A percentile compares a stretch with the other conserved stretches of the same genome.
Evolutionary conservation across 92 coral and sea anemone genomes (phyloP).

Genomic region (Epizoanthus scotinus): DNA sequence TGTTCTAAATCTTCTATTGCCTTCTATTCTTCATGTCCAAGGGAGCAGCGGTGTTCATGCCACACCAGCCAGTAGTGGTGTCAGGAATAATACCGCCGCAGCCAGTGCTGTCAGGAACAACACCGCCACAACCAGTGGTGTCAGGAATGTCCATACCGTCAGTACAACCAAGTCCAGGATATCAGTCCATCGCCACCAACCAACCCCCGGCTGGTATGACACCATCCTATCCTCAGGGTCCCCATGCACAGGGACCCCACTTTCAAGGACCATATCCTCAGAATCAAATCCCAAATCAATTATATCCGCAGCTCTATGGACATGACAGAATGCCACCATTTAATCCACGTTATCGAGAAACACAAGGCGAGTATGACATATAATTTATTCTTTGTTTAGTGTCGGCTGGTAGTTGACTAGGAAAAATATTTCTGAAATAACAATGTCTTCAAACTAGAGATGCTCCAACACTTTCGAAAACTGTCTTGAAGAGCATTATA

Average conservation of each 20-base stretch:
- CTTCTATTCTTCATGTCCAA: neutral
- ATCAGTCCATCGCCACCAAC: neutral
- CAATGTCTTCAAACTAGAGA: no score
- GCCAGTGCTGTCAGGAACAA: conserved; percentile 14
- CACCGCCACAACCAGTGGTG: conserved; percentile 17
- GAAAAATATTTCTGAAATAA: no score
- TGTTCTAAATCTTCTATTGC: no score
- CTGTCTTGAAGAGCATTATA: no score
- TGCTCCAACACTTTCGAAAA: no score
- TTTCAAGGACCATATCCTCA: neutral
- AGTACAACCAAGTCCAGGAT: conserved; percentile 23
- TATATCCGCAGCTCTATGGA: conserved; percentile 22
- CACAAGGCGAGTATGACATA: conserved; percentile 16
- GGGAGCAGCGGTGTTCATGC: neutral
- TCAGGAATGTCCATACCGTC: conserved; percentile 27
- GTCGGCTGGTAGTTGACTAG: no score
- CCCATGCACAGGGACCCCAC: neutral
- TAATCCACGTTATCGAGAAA: conserved; percentile 14
- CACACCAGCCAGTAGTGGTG: conserved; percentile 9
- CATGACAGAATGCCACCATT: conserved; percentile 30
- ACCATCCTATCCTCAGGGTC: neutral
- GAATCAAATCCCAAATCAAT: neutral
- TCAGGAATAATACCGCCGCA: neutral
- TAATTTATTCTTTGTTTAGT: no score
- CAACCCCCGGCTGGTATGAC: conserved; percentile 1